Conservation (phyloP, 2,888 invertebrate species). For the Alsophila aescularia region DNA sequence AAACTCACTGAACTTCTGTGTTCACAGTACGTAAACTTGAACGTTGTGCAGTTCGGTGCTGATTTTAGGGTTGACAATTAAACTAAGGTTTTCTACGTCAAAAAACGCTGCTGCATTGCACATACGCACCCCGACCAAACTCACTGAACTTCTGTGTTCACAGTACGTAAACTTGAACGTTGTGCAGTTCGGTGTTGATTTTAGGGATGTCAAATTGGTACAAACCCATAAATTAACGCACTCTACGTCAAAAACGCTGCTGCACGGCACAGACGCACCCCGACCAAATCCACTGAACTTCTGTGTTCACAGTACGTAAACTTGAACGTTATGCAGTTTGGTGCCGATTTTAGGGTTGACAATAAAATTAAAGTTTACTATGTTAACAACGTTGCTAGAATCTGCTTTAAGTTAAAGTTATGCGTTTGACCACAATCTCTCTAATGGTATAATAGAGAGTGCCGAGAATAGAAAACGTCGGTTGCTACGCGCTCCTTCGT, state of each 20-base stretch:
- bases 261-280: conserved; percentile 63
- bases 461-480: too few species aligned
- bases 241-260: too few species aligned
- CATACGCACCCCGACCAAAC: conserved; percentile 69
- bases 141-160: conserved; percentile 26
- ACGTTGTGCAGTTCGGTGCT: background rate
- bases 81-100: too few species aligned
- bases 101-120: too few species aligned
- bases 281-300: conserved; percentile 54
- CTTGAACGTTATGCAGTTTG: background rate
- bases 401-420: too few species aligned
- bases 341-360: background rate
- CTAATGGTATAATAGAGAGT: too few species aligned
- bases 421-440: too few species aligned
- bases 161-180: conserved; percentile 4
- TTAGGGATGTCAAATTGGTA: background rate
- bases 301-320: conserved; percentile 1
- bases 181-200: background rate
- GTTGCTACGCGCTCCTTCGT: too few species aligned
- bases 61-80: background rate
- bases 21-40: conserved; percentile 2
- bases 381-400: too few species aligned
- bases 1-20: conserved; percentile 47
- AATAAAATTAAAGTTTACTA: background rate
- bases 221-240: background rate